A percentile compares a stretch with the other conserved stretches of the same genome.
Evolutionary conservation across 1,140 invertebrate species (phyloP).

Genomic region (Meteorus sp.): DNA sequence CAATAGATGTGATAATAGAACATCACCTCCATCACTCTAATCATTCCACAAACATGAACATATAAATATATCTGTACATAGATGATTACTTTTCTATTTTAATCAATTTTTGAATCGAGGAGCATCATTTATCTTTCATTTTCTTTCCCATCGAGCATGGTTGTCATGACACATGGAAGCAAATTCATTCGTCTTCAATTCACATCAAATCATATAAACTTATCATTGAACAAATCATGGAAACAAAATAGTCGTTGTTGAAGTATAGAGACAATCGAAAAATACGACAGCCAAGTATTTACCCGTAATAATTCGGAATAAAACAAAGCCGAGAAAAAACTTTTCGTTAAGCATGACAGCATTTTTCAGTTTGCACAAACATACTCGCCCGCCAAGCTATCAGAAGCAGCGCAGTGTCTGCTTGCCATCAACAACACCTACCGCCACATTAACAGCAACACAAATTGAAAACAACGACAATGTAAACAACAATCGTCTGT

Average conservation of each 20-base stretch:
- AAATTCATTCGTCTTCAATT: background rate
- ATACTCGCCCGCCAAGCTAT: slow-evolving; percentile 55
- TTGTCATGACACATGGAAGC: background rate
- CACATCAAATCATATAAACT: too few relatives aligned
- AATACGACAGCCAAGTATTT: too few relatives aligned
- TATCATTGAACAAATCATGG: too few relatives aligned
- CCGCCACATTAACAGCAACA: slow-evolving; percentile 46
- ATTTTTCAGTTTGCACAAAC: slow-evolving; percentile 60
- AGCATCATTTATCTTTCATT: too few relatives aligned
- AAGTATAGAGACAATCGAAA: too few relatives aligned
- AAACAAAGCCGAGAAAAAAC: slow-evolving; percentile 5
- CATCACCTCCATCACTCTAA: slow-evolving; percentile 19
- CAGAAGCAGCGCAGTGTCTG: slow-evolving; percentile 58
- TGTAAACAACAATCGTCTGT: slow-evolving; percentile 57
- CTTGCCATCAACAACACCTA: slow-evolving; percentile 46
- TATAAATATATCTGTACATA: too few relatives aligned
- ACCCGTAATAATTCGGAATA: background rate
- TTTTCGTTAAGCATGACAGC: slow-evolving; percentile 50
- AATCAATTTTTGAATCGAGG: too few relatives aligned
- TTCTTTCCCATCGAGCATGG: too few relatives aligned
- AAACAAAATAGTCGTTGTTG: too few relatives aligned
- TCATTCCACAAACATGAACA: slow-evolving; percentile 16
- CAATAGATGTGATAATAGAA: slow-evolving; percentile 22
- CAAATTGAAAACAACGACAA: slow-evolving; percentile 58
- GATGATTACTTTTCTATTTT: too few relatives aligned